These are phyloP conservation scores for Drosophila austrosaltans DNA, from an alignment of 2,888 invertebrate species.

Conservation along the genomic window DNA sequence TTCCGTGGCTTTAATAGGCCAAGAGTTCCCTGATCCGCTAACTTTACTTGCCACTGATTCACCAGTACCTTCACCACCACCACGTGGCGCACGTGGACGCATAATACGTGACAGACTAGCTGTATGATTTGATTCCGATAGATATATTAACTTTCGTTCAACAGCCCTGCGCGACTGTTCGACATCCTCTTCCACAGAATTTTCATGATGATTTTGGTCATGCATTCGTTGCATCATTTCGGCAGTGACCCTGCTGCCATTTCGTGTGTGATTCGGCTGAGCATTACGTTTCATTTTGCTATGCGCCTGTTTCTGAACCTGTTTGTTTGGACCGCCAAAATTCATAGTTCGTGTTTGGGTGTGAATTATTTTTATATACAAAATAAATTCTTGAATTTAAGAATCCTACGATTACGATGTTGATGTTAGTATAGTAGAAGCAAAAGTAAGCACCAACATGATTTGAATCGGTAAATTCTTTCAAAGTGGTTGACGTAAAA, in stretches of 20 bases:
- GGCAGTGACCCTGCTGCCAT: background rate
- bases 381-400: background rate
- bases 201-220: constrained; percentile 1
- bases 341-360: constrained; percentile 28
- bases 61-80: background rate
- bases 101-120: background rate
- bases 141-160: constrained; percentile 42
- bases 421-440: constrained; percentile 8
- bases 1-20: background rate
- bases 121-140: constrained; percentile 38
- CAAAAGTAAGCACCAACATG: background rate
- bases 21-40: background rate
- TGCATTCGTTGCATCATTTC: background rate
- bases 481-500: background rate
- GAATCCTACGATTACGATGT: constrained; percentile 1
- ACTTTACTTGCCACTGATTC: background rate
- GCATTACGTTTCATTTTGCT: constrained; percentile 46
- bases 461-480: background rate
- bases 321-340: constrained; percentile 37
- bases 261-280: constrained; percentile 12
- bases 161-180: constrained; percentile 32
- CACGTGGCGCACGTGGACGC: background rate
- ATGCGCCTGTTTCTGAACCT: constrained; percentile 21
- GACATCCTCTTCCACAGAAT: constrained; percentile 21
- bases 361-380: background rate